Evolutionary conservation across 2,113 vertebrate species (phyloP), one percentile per base, ranked within the genome.

Genomic region (Oreotrochilus melanogaster): DNA sequence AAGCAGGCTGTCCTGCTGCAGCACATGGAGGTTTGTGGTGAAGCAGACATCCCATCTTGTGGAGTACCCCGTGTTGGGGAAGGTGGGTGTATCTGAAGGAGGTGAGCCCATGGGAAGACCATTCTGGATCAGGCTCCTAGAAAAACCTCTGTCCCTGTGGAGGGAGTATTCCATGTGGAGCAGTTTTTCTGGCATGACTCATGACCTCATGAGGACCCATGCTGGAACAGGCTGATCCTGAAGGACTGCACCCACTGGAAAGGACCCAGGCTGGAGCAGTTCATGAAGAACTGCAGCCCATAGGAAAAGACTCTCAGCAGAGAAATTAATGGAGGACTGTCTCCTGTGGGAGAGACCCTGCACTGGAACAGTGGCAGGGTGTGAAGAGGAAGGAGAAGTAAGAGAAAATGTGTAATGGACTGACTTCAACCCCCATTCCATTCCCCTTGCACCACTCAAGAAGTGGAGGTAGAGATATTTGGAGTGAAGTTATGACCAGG

Each of bases 271-370:
- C 16, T 70, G 39, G 15, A 60, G 13, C 9, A 60, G 23, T 65
- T 17, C 0, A 0, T 24, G n/a, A 81, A 67, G 53, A 76, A 10
- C 14, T 58, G 14, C 5, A 45, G 28, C 7, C 28, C 0, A 0
- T 28, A 15, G 6, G 27, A 81, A 81, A 48, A 31, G 15, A 48
- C 47, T 22, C 47, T 10, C 18, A 19, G 11, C 47, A 48, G 47
- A 48, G 39, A 39, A 39, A 11, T 48, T 48, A 21, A 48, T 22
- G 47, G 47, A 48, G 47, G 47, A 48, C 47, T 19, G 8, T 48
- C 47, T 48, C 18, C 47, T 23, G 21, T 48, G 19, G 47, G 47
- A 48, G 18, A 37, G 19, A 65, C 1, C 4, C 7, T 5, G 27
- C 1, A 1, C 7, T 2, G 2, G 15, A 39, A 21, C 14, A 48